A percentile compares a stretch with the other conserved stretches of the same genome.
Conservation (phyloP, 2,888 invertebrate genomes). For the Megastigmus dorsalis region DNA sequence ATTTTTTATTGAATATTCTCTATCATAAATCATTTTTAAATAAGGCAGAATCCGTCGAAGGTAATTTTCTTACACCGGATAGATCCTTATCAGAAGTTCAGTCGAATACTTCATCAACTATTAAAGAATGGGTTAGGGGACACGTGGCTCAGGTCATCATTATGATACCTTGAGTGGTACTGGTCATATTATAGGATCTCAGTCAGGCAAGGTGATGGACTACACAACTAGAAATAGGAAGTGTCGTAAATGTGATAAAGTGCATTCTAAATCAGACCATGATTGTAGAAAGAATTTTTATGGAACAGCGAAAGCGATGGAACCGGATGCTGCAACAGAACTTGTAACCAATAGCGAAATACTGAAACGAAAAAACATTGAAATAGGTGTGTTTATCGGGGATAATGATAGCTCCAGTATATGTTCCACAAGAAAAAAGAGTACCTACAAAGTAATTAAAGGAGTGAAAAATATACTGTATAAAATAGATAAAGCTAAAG, state of each 20-base stretch:
- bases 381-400: slow-evolving; percentile 56
- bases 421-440: slow-evolving; percentile 51
- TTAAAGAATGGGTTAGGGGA: slow-evolving; percentile 39
- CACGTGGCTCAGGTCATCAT: slow-evolving; percentile 22
- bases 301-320: slow-evolving; percentile 48
- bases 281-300: slow-evolving; percentile 44
- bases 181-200: slow-evolving; percentile 32
- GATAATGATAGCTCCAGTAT: slow-evolving; percentile 59
- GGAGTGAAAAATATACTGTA: slow-evolving; percentile 53
- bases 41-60: too few species aligned
- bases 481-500: slow-evolving; percentile 49
- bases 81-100: too few species aligned
- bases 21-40: too few species aligned
- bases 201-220: slow-evolving; percentile 35
- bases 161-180: slow-evolving; percentile 45
- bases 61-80: too few species aligned
- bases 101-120: neutral
- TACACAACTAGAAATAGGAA: slow-evolving; percentile 49
- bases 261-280: neutral
- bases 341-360: slow-evolving; percentile 34
- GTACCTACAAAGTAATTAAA: slow-evolving; percentile 55
- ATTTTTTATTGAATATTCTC: too few species aligned
- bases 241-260: slow-evolving; percentile 38
- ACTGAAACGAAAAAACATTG: slow-evolving; percentile 45
- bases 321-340: slow-evolving; percentile 25